Evolutionary conservation across 2,797 vertebrate species (phyloP).

Genomic region (Podarcis lilfordi): DNA sequence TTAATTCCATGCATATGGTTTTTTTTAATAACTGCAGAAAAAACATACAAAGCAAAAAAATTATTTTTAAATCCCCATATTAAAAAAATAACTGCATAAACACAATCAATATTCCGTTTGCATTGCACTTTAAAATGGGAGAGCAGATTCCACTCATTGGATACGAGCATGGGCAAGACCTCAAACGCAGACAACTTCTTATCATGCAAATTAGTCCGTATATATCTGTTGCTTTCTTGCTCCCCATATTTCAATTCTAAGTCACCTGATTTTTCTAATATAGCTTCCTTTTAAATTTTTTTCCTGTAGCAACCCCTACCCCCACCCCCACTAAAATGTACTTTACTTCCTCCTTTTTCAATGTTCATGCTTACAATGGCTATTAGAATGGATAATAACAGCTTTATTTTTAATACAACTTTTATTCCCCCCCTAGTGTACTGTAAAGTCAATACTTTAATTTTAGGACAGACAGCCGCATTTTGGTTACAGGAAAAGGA

Average conservation of each 20-base stretch:
- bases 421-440: conserved; percentile 42
- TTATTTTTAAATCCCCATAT: conserved; percentile 32
- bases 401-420: conserved; percentile 12
- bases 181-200: conserved; percentile 30
- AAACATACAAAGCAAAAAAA: conserved; percentile 77
- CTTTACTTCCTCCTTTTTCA: conserved; percentile 46
- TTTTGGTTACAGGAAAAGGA: conserved; percentile 66
- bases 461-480: conserved; percentile 68
- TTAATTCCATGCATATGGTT: conserved; percentile 90
- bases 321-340: conserved; percentile 29
- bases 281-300: conserved; percentile 57
- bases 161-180: conserved; percentile 65
- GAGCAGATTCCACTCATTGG: conserved; percentile 60
- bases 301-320: background rate
- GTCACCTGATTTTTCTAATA: conserved; percentile 44
- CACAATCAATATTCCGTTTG: conserved; percentile 88
- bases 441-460: conserved; percentile 67
- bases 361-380: conserved; percentile 65
- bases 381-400: conserved; percentile 60
- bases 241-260: conserved; percentile 48
- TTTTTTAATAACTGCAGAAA: conserved; percentile 80
- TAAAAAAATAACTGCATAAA: conserved; percentile 81
- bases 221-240: conserved; percentile 48
- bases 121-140: conserved; percentile 84
- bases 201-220: conserved; percentile 14